Base-by-base conservation (phyloP, 2,888 invertebrate species). In the Euzetes globulus region DNA sequence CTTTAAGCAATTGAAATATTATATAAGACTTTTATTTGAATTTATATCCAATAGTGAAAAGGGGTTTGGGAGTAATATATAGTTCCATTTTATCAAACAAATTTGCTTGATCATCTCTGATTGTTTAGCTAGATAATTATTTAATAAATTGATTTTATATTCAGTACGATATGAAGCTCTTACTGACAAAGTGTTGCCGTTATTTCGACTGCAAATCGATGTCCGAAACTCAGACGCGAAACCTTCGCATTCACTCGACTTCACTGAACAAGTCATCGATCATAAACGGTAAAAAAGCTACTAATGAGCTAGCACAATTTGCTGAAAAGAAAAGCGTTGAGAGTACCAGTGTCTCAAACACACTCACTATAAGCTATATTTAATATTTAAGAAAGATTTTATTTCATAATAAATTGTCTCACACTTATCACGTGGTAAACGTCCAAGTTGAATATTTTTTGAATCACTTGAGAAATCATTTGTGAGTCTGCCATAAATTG, bases 121-220 rank as follows among this genome's bases (percentile, higher is more conserved):
- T n/a, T n/a, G n/a, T n/a, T n/a, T n/a, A n/a, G n/a, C n/a, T n/a
- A n/a, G n/a, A n/a, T n/a, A n/a, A n/a, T n/a, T n/a, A n/a, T n/a
- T n/a, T n/a, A n/a, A n/a, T n/a, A n/a, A n/a, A n/a, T n/a, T n/a
- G n/a, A n/a, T n/a, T 52, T 7, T 52, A 52, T 52, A 19, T 52
- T 33, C 33, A 68, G 68, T 37, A 68, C 19, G 68, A 68, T 41
- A 41, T 68, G 68, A 68, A 68, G 22, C 41, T 41, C 4, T 68
- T 68, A 15, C 9, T 68, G 22, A 33, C 19, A 68, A 68, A 19
- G 19, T 68, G 1, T 22, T 68, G 68, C 4, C 68, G 22, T 22
- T 19, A 37, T 37, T 37, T 68, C 3, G 27, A 63, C 7, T 63
- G 63, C 13, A n/a, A 41, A 41, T 13, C 17, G n/a, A 27, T 63